Conservation (phyloP, 2,888 invertebrate genomes). For the Leucoma salicis region DNA sequence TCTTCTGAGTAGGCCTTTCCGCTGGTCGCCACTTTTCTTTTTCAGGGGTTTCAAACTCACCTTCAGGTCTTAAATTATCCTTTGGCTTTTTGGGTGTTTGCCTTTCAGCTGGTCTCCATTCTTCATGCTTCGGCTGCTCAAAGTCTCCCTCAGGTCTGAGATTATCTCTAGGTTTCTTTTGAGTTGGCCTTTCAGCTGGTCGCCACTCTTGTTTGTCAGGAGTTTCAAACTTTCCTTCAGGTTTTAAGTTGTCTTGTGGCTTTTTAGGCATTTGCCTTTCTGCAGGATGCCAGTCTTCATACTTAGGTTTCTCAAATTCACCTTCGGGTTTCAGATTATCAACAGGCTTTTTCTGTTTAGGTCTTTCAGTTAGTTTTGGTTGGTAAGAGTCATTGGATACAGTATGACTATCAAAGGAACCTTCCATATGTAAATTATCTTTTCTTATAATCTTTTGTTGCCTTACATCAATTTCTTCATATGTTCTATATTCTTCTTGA, state of each 20-base stretch:
- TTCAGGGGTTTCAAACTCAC: constrained; percentile 77
- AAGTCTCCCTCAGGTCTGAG: constrained; percentile 49
- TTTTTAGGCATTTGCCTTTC: constrained; percentile 36
- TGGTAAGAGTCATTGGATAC: constrained; percentile 61
- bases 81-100: constrained; percentile 62
- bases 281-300: constrained; percentile 50
- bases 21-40: constrained; percentile 76
- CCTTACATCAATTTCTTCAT: constrained; percentile 80
- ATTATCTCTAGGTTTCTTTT: constrained; percentile 70
- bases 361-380: constrained; percentile 59
- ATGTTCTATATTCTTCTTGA: constrained; percentile 85
- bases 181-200: constrained; percentile 61
- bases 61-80: constrained; percentile 67
- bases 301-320: constrained; percentile 72
- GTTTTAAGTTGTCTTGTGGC: constrained; percentile 69
- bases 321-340: constrained; percentile 79
- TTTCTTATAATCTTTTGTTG: constrained; percentile 60
- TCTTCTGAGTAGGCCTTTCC: constrained; percentile 54
- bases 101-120: constrained; percentile 55
- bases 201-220: constrained; percentile 57
- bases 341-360: constrained; percentile 51
- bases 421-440: constrained; percentile 80
- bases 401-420: constrained; percentile 72
- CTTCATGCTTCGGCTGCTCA: constrained; percentile 53
- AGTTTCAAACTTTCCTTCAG: constrained; percentile 75